Conservation (phyloP, 2,113 vertebrate genomes). For the Excalfactoria chinensis region DNA sequence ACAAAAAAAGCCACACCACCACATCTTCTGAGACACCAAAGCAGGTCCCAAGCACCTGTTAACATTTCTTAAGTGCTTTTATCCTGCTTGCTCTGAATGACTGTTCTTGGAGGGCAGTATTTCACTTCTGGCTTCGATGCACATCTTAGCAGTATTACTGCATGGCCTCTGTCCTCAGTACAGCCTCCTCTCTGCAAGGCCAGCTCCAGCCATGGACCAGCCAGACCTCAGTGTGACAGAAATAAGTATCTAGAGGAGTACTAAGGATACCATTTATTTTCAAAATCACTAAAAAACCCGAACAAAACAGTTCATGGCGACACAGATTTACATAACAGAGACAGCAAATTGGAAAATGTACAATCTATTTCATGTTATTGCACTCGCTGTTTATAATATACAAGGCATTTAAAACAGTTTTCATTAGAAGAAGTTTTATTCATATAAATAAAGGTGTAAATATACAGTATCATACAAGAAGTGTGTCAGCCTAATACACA, state of each 20-base stretch:
- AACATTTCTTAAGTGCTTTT: background rate
- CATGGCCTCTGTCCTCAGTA: background rate
- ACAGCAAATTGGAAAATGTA: slow-evolving; percentile 80
- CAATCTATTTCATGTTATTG: slow-evolving; percentile 84
- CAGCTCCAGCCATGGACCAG: background rate
- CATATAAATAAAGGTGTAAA: slow-evolving; percentile 84
- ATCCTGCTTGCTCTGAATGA: background rate
- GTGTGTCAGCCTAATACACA: slow-evolving; percentile 70
- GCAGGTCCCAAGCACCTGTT: background rate
- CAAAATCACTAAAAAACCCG: slow-evolving; percentile 81
- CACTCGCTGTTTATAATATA: slow-evolving; percentile 83
- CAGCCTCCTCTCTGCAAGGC: background rate
- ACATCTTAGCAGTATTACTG: background rate
- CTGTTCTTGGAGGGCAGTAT: background rate
- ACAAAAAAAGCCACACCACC: background rate
- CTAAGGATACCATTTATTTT: slow-evolving; percentile 80
- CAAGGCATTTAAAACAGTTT: slow-evolving; percentile 78
- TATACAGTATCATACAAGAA: slow-evolving; percentile 83
- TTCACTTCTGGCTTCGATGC: background rate
- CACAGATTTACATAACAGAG: slow-evolving; percentile 80
- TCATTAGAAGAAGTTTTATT: slow-evolving; percentile 77
- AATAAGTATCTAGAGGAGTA: slow-evolving; percentile 48
- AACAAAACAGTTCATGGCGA: slow-evolving; percentile 73
- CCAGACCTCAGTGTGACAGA: background rate
- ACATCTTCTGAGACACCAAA: background rate